Evolutionary conservation across 2,888 invertebrate species (phyloP), one percentile per base, ranked within the genome.

Genomic region (Pemphredon lugubris): DNA sequence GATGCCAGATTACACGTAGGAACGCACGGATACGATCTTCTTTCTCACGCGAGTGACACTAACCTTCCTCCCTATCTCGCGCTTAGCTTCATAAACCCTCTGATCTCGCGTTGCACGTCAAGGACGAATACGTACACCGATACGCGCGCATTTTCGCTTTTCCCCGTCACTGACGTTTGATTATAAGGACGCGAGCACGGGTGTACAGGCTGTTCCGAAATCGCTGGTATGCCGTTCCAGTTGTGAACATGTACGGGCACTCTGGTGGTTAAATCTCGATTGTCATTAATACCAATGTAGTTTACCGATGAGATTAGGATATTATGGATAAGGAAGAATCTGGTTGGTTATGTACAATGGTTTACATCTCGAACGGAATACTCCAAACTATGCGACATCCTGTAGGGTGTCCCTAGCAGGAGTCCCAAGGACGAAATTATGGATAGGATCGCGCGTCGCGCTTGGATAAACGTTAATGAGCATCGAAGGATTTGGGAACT

Each of bases 1-100:
- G 58, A 69, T 23, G 14, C 23, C 32, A 51, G 63, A 58, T 63
- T 71, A 71, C 53, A 68, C 68, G 53, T 34, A 32, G 69, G 48
- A 60, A 47, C 60, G 23, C 30, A 16, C 11, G 44, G 40, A 50
- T 69, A 53, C 48, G 57, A 21, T 48, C 16, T 39, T 68, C 71
- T 63, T 69, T 63, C 61, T 69, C 37, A 4, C n/a, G 26, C 34
- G 32, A 63, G 48, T 53, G 48, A 37, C 18, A 63, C 69, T 54
- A 63, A 48, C 51, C 34, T 51, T 57, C 47, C 57, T 53, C 42
- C 47, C 20, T 39, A 20, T 23, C 68, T 13, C 26, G 21, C 34
- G 47, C 47, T 53, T 58, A 66, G 66, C 58, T 59, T 66, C 21
- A 53, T 59, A 30, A 54, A 39, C 32, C 18, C 34, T 1, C 6